Evolutionary conservation across 2,797 vertebrate species (phyloP), one percentile per base, ranked within the genome.

Genomic region (Monodelphis domestica): DNA sequence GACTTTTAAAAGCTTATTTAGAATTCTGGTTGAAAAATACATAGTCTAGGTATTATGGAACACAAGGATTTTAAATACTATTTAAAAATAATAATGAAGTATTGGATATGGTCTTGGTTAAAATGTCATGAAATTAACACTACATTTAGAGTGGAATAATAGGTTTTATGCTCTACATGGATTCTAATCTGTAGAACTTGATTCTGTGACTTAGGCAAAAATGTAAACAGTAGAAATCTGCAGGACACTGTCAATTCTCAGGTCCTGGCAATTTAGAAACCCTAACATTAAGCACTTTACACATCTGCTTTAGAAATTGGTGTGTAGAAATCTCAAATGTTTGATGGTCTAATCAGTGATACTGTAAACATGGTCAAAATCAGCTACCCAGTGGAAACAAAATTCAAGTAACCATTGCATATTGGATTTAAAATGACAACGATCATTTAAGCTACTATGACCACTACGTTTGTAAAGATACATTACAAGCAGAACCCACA

Each of bases 381-480:
- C 94, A 59, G 94, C 95, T 97, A 96, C 95, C 91, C 95, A 88
- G 95, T 54, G 96, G 95, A 98, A 97, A 96, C 55, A 97, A 97
- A 96, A 98, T 98, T 98, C 98, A 98, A 98, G 98, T 98, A 98
- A 98, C 96, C 87, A 88, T 59, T 97, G 97, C 92, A 95, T 97
- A 97, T 96, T 94, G 92, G 94, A 95, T 94, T 96, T 95, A 95
- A 97, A 57, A 90, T 93, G 95, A 93, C 56, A 90, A 96, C 88
- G 89, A 56, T 96, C 56, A 91, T 84, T 95, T 90, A 24, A 30
- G 87, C 90, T 90, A 97, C 38, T 93, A 95, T 89, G 91, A 96
- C 89, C 96, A 95, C 92, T 96, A 87, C 0, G n/a, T 91, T 95
- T 94, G 94, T 97, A 97, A 97, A 95, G 98, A 97, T 17, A 54